Percentiles rank a stretch among this genome's conserved stretches.
Conservation (phyloP, 2,113 vertebrate species). For the Myotis yumanensis region DNA sequence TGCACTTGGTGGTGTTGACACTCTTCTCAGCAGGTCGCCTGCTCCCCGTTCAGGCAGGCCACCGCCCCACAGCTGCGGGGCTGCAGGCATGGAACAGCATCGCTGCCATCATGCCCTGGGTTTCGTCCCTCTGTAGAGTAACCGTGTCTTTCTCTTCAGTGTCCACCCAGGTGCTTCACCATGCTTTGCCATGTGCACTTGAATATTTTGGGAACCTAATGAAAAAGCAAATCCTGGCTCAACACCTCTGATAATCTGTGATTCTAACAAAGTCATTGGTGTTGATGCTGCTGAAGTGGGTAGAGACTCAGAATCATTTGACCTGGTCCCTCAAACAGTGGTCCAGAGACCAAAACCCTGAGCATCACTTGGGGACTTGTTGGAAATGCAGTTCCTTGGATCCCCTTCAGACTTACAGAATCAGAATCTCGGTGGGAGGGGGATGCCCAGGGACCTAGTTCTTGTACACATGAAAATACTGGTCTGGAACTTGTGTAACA, state of each 20-base stretch:
- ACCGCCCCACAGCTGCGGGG: slow-evolving; percentile 55
- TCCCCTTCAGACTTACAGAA: not conserved
- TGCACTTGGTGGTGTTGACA: slow-evolving; percentile 95
- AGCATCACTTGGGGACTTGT: not conserved
- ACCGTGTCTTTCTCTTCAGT: not conserved
- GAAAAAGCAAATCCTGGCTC: not conserved
- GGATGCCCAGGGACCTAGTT: not conserved
- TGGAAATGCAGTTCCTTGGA: not conserved
- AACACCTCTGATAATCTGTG: not conserved
- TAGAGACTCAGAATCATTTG: not conserved
- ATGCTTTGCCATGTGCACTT: not conserved
- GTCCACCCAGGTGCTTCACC: not conserved
- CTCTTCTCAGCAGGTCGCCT: slow-evolving; percentile 88
- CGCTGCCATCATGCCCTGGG: slow-evolving; percentile 84
- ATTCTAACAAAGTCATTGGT: not conserved
- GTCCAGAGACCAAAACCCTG: not conserved
- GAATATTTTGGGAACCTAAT: not conserved
- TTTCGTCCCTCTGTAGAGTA: slow-evolving; percentile 77
- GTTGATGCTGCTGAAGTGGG: not conserved
- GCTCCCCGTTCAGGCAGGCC: slow-evolving; percentile 82
- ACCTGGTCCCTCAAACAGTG: not conserved
- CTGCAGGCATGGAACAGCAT: slow-evolving; percentile 84
- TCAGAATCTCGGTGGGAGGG: not conserved
- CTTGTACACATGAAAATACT: not conserved
- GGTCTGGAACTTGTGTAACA: not conserved